Base-by-base conservation (phyloP, 2,888 invertebrate genomes). In the Philonicus albiceps region DNA sequence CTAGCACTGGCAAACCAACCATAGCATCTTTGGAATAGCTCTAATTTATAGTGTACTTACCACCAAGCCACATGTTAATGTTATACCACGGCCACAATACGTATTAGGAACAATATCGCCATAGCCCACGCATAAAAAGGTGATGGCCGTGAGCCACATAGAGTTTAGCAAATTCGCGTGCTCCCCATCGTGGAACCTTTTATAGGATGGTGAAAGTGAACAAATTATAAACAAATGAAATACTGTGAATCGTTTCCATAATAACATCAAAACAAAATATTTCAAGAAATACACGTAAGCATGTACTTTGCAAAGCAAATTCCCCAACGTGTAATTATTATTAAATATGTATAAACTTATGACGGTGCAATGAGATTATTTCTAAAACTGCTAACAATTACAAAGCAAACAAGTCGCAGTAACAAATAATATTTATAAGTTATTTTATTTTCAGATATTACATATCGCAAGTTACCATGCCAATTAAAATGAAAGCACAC, bases 71-170 rank as follows among this genome's bases (percentile, higher is more conserved):
- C 99, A 98, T 92, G 97, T 97, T 93, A 99, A 98, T 91, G 99
- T 98, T 93, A 99, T 98, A 92, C 98, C 98, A 92, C 99, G 95
- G 92, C 99, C 99, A 95, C 99, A 99, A 94, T 99, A 99, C 89
- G 99, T 99, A 94, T 99, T 99, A 92, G 99, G 99, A 92, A 99
- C 99, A 92, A 99, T 98, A 94, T 98, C 99, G 90, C 99, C 99
- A 94, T 99, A 99, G 93, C 99, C 99, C 91, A 99, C 98, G 94
- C 99, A 98, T 92, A 99, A 96, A 95, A 99, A 99, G 91, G 99
- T 99, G 93, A 99, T 99, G 93, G 99, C 98, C 92, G 99, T 99
- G 94, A 99, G 96, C 99, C 99, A 99, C 98, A 99, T 98, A 93
- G 99, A 97, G 95, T 99, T 99, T 93, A 98, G 95, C 93, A 99